A percentile compares a stretch with the other conserved stretches of the same genome.
Evolutionary conservation across 92 coral and sea anemone genomes (phyloP).

Genomic region (Desmophyllum pertusum): DNA sequence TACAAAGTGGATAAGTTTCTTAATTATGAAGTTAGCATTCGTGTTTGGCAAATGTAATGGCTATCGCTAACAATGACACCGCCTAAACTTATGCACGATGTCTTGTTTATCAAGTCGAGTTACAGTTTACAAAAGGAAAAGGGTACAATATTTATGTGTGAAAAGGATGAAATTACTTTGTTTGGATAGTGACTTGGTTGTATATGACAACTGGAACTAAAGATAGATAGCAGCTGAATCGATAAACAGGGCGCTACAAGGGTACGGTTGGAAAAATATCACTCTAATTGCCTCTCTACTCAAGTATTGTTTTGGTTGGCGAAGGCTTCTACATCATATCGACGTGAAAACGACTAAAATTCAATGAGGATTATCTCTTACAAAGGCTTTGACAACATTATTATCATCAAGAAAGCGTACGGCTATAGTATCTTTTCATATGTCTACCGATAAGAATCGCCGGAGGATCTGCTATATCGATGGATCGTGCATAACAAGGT

Average conservation of each 20-base stretch:
- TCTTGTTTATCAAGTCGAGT: slow-evolving; percentile 23
- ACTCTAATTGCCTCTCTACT: slow-evolving; percentile 28
- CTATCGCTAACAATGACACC: slow-evolving; percentile 1
- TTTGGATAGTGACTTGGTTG: slow-evolving; percentile 15
- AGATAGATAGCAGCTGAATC: slow-evolving; percentile 24
- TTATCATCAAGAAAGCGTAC: neutral
- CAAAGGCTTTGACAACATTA: neutral
- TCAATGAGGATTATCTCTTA: neutral
- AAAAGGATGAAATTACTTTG: slow-evolving; percentile 42
- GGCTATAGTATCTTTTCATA: neutral
- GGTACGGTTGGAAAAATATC: slow-evolving; percentile 16
- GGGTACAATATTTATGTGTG: slow-evolving; percentile 33
- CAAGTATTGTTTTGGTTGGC: slow-evolving; percentile 37
- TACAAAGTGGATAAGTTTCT: slow-evolving; percentile 39
- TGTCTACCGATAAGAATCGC: neutral
- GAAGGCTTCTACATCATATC: slow-evolving; percentile 1
- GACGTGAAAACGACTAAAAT: neutral
- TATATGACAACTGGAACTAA: slow-evolving; percentile 13
- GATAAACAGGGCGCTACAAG: slow-evolving; percentile 3
- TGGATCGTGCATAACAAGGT: slow-evolving; percentile 8
- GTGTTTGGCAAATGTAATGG: slow-evolving; percentile 35
- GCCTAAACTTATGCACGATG: neutral
- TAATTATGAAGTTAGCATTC: slow-evolving; percentile 33
- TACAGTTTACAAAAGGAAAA: slow-evolving; percentile 41
- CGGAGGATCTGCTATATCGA: neutral